Conservation (phyloP, 2,797 vertebrate species). For the Thalassophryne amazonica region DNA sequence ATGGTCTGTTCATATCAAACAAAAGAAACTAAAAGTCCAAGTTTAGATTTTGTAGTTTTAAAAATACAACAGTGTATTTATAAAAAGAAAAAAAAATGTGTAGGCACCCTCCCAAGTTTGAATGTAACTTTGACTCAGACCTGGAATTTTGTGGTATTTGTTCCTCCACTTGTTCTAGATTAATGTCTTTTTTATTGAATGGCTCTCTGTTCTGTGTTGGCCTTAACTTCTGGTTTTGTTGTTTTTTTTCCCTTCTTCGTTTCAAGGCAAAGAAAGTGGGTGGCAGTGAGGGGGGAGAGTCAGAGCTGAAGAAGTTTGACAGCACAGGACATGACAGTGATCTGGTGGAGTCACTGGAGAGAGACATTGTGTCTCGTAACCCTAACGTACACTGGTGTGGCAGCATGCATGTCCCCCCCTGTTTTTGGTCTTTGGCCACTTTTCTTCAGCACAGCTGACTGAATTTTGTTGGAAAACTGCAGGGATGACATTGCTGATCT, state of each 20-base stretch:
- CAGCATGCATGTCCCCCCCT: background rate
- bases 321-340: conserved; percentile 89
- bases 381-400: conserved; percentile 92
- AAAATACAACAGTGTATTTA: no score
- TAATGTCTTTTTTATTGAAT: no score
- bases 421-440: background rate
- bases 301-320: conserved; percentile 91
- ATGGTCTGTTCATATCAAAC: no score
- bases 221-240: background rate
- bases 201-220: background rate
- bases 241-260: background rate
- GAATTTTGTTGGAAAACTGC: conserved; percentile 22
- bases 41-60: no score
- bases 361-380: conserved; percentile 95
- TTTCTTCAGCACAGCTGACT: conserved; percentile 2
- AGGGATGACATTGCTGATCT: conserved; percentile 98
- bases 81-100: no score
- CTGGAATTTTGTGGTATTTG: no score
- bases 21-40: no score
- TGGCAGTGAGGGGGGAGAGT: conserved; percentile 80
- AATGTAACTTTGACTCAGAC: no score
- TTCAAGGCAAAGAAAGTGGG: conserved; percentile 84
- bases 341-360: conserved; percentile 90
- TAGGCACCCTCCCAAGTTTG: no score
- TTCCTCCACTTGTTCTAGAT: no score